Evolutionary conservation across 2,113 vertebrate genomes (phyloP).

Genomic region (Daboia siamensis): DNA sequence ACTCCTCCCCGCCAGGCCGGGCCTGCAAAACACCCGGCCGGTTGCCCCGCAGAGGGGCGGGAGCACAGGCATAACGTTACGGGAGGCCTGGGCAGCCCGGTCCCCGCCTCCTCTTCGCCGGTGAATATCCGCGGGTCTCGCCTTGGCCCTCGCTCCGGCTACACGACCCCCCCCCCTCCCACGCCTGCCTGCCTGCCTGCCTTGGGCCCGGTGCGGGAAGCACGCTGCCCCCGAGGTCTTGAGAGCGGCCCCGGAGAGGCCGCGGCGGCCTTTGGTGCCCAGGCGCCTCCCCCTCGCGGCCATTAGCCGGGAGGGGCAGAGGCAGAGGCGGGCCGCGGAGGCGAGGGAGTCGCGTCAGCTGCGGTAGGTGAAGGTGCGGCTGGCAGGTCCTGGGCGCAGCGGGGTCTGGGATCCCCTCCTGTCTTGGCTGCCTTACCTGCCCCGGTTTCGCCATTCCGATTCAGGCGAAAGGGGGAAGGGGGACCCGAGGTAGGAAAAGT

Average conservation of each 20-base stretch:
- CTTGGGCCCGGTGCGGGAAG: background rate
- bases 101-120: background rate
- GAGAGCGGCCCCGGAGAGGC: background rate
- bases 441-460: background rate
- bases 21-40: slow-evolving; percentile 34
- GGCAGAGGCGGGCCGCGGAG: background rate
- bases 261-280: background rate
- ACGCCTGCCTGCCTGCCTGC: background rate
- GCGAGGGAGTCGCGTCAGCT: background rate
- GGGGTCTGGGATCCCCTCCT: background rate
- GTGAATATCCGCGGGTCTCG: background rate
- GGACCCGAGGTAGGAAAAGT: background rate
- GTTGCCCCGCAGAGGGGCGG: slow-evolving; percentile 18
- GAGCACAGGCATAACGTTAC: background rate
- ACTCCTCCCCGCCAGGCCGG: slow-evolving; percentile 27
- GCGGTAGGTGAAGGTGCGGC: background rate
- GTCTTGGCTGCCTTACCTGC: background rate
- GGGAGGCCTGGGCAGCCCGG: slow-evolving; percentile 29
- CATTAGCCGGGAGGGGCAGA: background rate
- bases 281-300: background rate
- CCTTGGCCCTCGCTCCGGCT: background rate
- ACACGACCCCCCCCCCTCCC: background rate
- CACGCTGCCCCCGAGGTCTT: background rate
- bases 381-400: background rate
- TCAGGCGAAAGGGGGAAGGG: background rate